phyloP scores from a whole-genome alignment of 2,113 vertebrate species.

The Aegithalos caudatus region DNA sequence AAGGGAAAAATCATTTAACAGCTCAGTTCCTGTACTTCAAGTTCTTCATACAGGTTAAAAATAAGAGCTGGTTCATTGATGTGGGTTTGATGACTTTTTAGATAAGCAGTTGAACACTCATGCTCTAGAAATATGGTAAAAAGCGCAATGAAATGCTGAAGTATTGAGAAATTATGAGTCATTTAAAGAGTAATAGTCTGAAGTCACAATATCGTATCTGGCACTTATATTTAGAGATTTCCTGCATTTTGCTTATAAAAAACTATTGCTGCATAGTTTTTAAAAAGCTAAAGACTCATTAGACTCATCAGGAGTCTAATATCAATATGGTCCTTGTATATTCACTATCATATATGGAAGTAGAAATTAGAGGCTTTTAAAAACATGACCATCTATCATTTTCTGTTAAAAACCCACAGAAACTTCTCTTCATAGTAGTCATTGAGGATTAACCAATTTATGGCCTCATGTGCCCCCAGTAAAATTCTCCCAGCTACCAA shows the following conservation, averaged over 20 bases:
- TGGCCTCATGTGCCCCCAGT: rapidly evolving
- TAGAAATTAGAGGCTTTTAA: not conserved
- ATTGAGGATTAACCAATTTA: not conserved
- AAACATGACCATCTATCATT: not conserved
- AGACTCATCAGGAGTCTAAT: not conserved
- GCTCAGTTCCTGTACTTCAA: not conserved
- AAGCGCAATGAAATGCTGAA: not conserved
- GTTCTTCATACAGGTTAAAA: not conserved
- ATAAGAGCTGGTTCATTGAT: not conserved
- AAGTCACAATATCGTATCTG: not conserved
- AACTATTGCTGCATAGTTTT: not conserved
- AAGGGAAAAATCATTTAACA: not conserved
- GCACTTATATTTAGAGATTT: not conserved
- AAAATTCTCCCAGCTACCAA: not conserved
- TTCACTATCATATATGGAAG: not conserved
- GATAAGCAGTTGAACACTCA: not conserved
- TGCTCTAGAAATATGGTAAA: not conserved
- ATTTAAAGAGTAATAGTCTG: not conserved
- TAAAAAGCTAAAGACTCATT: too few species aligned
- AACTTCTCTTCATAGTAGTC: not conserved
- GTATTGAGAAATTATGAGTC: not conserved
- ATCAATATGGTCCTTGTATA: not conserved
- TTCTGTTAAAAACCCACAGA: not conserved
- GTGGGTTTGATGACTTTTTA: not conserved
- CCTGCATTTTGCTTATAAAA: not conserved